Conservation (phyloP, 2,888 invertebrate genomes). For the Gastrophysa polygoni region DNA sequence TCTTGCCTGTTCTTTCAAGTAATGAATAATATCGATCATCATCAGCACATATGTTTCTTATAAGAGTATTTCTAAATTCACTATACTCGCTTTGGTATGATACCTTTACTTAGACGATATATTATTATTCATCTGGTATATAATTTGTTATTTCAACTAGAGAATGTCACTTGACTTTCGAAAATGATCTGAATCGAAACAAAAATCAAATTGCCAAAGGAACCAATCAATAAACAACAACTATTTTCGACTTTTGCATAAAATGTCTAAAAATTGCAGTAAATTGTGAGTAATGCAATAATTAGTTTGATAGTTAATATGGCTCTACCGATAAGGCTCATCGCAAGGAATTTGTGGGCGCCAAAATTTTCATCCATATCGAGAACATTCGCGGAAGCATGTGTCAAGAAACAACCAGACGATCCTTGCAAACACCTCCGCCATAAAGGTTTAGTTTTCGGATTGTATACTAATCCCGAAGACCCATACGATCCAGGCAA, state of each 20-base stretch:
- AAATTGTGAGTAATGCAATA: constrained; percentile 32
- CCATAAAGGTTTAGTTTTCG: constrained; percentile 65
- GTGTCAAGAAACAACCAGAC: constrained; percentile 30
- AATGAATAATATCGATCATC: too few species aligned
- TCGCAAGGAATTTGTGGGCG: constrained; percentile 11
- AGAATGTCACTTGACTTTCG: not conserved
- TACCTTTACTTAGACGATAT: too few species aligned
- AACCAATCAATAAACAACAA: constrained; percentile 37
- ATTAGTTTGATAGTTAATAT: constrained; percentile 20
- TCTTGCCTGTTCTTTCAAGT: too few species aligned
- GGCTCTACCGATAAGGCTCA: constrained; percentile 23
- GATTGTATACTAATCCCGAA: constrained; percentile 67
- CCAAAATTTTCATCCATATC: constrained; percentile 16
- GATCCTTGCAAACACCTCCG: constrained; percentile 47
- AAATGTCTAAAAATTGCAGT: constrained; percentile 29
- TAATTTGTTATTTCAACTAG: too few species aligned
- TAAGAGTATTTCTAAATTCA: too few species aligned
- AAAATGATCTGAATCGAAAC: constrained; percentile 18
- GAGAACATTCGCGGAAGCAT: constrained; percentile 17
- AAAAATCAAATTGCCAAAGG: constrained; percentile 34
- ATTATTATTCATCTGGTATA: too few species aligned
- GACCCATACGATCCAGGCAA: constrained; percentile 63
- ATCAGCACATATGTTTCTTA: too few species aligned
- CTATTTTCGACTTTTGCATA: constrained; percentile 32
- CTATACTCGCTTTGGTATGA: too few species aligned